A percentile compares a stretch with the other conserved stretches of the same genome.
Conservation (phyloP, 1,140 invertebrate species). For the Oryzaephilus surinamensis region DNA sequence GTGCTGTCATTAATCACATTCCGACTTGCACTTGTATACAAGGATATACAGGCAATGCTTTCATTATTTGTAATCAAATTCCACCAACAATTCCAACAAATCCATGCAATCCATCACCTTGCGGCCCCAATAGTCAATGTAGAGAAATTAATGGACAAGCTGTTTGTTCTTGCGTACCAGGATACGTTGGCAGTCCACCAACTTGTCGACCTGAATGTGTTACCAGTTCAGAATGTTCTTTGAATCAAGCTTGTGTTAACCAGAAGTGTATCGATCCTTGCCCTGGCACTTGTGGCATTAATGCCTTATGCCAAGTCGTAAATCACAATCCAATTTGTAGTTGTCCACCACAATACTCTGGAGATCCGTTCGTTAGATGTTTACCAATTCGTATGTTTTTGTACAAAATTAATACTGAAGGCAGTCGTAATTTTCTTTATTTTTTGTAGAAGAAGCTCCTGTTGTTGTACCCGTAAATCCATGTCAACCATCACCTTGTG, state of each 20-base stretch:
- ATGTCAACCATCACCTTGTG: slow-evolving; percentile 53
- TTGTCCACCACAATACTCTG: slow-evolving; percentile 46
- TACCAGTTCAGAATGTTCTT: slow-evolving; percentile 54
- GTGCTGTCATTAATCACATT: slow-evolving; percentile 57
- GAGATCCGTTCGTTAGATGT: slow-evolving; percentile 58
- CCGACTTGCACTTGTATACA: slow-evolving; percentile 59
- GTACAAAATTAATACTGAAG: slow-evolving; percentile 9
- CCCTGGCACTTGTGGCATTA: slow-evolving; percentile 50
- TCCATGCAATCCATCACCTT: slow-evolving; percentile 54
- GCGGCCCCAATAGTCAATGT: slow-evolving; percentile 56
- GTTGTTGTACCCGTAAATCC: slow-evolving; percentile 35
- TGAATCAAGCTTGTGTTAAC: slow-evolving; percentile 56
- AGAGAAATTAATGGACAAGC: slow-evolving; percentile 48
- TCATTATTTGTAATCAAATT: slow-evolving; percentile 44
- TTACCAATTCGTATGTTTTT: slow-evolving; percentile 34
- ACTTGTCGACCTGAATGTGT: slow-evolving; percentile 59
- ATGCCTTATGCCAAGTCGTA: slow-evolving; percentile 44
- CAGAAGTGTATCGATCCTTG: slow-evolving; percentile 67
- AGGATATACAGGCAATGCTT: slow-evolving; percentile 51
- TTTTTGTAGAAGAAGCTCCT: slow-evolving; percentile 21
- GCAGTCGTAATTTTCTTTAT: neutral
- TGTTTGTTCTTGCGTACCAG: slow-evolving; percentile 54
- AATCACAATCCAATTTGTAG: slow-evolving; percentile 56
- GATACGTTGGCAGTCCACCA: slow-evolving; percentile 55
- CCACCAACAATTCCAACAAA: slow-evolving; percentile 26